Evolutionary conservation across 2,113 vertebrate species (phyloP).

Genomic region (Cygnus buccinator): DNA sequence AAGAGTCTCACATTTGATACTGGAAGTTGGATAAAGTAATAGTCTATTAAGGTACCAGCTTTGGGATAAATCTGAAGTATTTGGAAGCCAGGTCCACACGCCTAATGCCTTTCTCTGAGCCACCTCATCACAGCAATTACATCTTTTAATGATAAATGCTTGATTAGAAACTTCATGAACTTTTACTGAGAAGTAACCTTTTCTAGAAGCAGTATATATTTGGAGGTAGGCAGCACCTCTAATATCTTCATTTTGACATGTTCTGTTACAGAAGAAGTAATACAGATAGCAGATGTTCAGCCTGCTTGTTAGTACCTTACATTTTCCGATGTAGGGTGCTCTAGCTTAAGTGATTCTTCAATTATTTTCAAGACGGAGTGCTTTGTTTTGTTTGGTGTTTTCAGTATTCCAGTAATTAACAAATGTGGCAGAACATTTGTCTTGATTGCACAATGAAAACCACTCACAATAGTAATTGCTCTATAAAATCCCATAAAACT

Average conservation of each 20-base stretch:
- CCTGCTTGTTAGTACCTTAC: not conserved
- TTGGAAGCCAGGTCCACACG: not conserved
- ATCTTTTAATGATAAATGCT: not conserved
- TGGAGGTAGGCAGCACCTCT: not conserved
- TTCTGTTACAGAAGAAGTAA: not conserved
- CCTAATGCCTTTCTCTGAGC: not conserved
- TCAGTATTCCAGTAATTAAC: slow-evolving; percentile 65
- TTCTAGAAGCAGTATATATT: not conserved
- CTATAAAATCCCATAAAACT: slow-evolving; percentile 13
- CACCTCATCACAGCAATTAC: not conserved
- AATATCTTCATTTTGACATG: not conserved
- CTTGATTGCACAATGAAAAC: slow-evolving; percentile 38
- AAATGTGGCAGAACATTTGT: slow-evolving; percentile 59
- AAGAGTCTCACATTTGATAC: not conserved
- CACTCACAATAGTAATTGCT: not conserved
- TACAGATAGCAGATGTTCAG: not conserved
- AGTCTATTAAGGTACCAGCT: not conserved
- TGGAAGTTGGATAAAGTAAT: not conserved
- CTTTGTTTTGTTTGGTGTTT: slow-evolving; percentile 40
- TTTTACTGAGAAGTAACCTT: not conserved
- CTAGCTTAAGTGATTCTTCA: slow-evolving; percentile 58
- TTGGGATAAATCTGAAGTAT: not conserved
- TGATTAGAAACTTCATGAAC: not conserved
- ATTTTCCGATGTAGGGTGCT: not conserved
- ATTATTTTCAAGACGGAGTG: not conserved